Evolutionary conservation across 2,888 invertebrate species (phyloP), one percentile per base, ranked within the genome.

Genomic region (Drosophila macrospina): DNA sequence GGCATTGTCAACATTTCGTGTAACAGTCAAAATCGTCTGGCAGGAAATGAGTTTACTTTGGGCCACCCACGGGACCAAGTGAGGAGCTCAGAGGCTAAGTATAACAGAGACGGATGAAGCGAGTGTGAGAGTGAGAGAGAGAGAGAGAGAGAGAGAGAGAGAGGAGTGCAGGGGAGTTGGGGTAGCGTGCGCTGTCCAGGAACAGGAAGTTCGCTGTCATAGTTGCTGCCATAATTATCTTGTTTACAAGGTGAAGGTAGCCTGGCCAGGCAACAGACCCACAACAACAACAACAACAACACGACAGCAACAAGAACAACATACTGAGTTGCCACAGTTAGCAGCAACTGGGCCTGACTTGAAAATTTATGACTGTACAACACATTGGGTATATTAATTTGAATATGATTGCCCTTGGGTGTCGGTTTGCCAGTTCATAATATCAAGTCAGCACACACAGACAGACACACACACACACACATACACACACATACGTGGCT

Each of bases 181-280:
- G 32, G 28, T 8, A 7, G 47, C 24, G 54, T 13, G 54, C 24
- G 47, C 50, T 62, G 64, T 69, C 69, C 77, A 73, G 81, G 55
- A 80, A 67, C 81, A 83, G 85, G 88, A 89, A 85, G 86, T 75
- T 80, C 78, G 74, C 89, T 85, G 89, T 88, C 85, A 85, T 86
- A 86, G 86, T 88, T 89, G 83, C 82, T 86, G 80, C 80, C 88
- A 89, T 89, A 89, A 86, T 86, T 86, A 86, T 89, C 89, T 89
- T 86, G 85, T 86, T 86, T 89, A 86, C 85, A 89, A 89, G 89
- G 88, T 86, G 86, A 89, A 86, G 86, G 86, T 77, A 78, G 67
- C 72, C 68, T 37, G 64, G 63, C 69, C 68, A 73, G 62, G 41
- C 71, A 78, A 56, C 66, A 39, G 28, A 54, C 45, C 50, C 59